These are phyloP conservation scores for Myotis planiceps DNA, from an alignment of 2,797 vertebrate genomes.

Conservation along the genomic window DNA sequence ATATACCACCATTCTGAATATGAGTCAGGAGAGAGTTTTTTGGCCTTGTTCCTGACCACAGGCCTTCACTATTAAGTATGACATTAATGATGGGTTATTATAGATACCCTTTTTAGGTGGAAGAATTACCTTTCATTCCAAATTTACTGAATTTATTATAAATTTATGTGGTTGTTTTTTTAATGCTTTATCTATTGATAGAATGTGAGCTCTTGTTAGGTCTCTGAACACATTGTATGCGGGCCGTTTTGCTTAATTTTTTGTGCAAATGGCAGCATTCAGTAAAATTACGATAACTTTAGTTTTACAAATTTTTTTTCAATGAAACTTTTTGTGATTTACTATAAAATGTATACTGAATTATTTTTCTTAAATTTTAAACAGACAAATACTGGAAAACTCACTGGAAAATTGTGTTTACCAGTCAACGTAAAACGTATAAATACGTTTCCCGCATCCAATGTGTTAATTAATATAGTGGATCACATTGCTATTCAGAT, in stretches of 20 bases:
- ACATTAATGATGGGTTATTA: neutral
- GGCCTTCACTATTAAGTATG: neutral
- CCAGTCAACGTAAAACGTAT: too few relatives aligned
- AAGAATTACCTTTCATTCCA: neutral
- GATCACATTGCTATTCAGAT: neutral
- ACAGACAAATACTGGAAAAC: too few relatives aligned
- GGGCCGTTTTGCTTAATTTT: too few relatives aligned
- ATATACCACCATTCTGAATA: neutral
- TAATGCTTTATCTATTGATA: neutral
- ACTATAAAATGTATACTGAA: too few relatives aligned
- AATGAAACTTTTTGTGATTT: too few relatives aligned
- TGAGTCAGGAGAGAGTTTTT: neutral
- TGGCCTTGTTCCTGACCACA: neutral
- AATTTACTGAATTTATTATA: neutral
- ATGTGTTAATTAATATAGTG: neutral
- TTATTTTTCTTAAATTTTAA: too few relatives aligned
- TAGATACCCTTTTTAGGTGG: neutral
- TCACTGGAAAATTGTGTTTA: too few relatives aligned
- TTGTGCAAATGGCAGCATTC: too few relatives aligned
- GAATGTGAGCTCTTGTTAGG: neutral
- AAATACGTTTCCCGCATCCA: too few relatives aligned
- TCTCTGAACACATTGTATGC: too few relatives aligned
- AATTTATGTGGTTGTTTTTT: neutral
- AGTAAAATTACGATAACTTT: too few relatives aligned
- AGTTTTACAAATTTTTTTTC: too few relatives aligned